These are phyloP conservation scores for Syngnathus acus DNA, from an alignment of 2,797 vertebrate species.

Conservation along the genomic window DNA sequence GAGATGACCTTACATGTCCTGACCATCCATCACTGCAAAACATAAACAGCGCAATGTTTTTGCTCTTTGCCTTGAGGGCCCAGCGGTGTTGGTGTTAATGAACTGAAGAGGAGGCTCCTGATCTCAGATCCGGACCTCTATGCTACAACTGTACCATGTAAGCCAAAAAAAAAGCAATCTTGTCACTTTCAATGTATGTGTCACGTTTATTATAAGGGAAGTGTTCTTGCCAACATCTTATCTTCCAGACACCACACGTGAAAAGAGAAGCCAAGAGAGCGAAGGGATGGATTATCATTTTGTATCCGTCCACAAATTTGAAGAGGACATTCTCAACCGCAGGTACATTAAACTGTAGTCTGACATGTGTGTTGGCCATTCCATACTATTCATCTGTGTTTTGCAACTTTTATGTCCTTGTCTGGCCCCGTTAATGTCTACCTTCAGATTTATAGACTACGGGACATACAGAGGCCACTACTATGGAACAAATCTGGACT, in stretches of 20 bases:
- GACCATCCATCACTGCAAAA: background rate
- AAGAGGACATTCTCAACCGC: slow-evolving; percentile 85
- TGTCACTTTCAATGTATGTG: background rate
- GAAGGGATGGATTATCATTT: slow-evolving; percentile 90
- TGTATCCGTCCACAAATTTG: slow-evolving; percentile 83
- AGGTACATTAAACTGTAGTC: slow-evolving; percentile 61
- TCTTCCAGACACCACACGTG: slow-evolving; percentile 81
- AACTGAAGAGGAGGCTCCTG: slow-evolving; percentile 69
- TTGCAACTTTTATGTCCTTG: slow-evolving; percentile 3
- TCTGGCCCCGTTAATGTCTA: slow-evolving; percentile 5
- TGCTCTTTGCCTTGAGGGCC: slow-evolving; percentile 57
- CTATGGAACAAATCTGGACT: slow-evolving; percentile 85
- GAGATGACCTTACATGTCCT: too few relatives aligned
- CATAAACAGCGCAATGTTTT: slow-evolving; percentile 24
- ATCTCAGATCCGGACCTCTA: slow-evolving; percentile 65
- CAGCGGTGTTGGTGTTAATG: slow-evolving; percentile 63
- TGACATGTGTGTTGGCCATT: background rate
- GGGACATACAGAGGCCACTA: slow-evolving; percentile 83
- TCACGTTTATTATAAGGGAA: background rate
- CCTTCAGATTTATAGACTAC: slow-evolving; percentile 83
- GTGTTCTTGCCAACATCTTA: slow-evolving; percentile 1
- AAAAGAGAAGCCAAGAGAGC: slow-evolving; percentile 78
- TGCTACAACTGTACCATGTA: slow-evolving; percentile 59
- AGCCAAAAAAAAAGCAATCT: slow-evolving; percentile 20
- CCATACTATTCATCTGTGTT: background rate